Evolutionary conservation across 2,113 vertebrate genomes (phyloP).

Genomic region (Nibea albiflora): DNA sequence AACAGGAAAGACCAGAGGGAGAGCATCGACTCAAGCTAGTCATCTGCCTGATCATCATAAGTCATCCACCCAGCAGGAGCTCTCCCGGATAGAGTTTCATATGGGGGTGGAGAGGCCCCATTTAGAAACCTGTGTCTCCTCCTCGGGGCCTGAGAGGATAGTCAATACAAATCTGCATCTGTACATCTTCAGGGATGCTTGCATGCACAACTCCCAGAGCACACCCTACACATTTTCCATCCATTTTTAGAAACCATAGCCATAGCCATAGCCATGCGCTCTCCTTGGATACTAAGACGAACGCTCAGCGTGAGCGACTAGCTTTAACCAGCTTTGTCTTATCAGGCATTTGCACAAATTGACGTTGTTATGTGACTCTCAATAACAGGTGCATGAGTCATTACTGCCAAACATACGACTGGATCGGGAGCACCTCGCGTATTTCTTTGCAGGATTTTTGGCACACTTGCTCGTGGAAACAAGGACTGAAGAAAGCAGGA

Average conservation of each 20-base stretch:
- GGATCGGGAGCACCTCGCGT: constrained; percentile 7
- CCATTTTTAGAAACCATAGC: constrained; percentile 61
- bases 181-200: constrained; percentile 31
- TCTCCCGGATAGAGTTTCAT: constrained; percentile 48
- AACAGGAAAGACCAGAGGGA: constrained; percentile 51
- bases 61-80: constrained; percentile 49
- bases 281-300: constrained; percentile 45
- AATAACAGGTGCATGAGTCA: constrained; percentile 61
- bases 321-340: constrained; percentile 19
- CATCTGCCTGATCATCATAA: constrained; percentile 47
- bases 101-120: constrained; percentile 58
- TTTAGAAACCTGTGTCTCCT: constrained; percentile 66
- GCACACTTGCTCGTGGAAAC: not conserved
- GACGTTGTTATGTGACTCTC: constrained; percentile 35
- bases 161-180: constrained; percentile 66
- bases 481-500: constrained; percentile 34
- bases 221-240: constrained; percentile 28
- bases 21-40: constrained; percentile 44
- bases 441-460: not conserved
- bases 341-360: constrained; percentile 34
- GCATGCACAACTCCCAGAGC: constrained; percentile 25
- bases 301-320: constrained; percentile 21
- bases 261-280: constrained; percentile 38
- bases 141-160: constrained; percentile 36
- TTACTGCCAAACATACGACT: constrained; percentile 46